phyloP scores from a whole-genome alignment of 1,140 invertebrate genomes.

The Anthonomus grandis region DNA sequence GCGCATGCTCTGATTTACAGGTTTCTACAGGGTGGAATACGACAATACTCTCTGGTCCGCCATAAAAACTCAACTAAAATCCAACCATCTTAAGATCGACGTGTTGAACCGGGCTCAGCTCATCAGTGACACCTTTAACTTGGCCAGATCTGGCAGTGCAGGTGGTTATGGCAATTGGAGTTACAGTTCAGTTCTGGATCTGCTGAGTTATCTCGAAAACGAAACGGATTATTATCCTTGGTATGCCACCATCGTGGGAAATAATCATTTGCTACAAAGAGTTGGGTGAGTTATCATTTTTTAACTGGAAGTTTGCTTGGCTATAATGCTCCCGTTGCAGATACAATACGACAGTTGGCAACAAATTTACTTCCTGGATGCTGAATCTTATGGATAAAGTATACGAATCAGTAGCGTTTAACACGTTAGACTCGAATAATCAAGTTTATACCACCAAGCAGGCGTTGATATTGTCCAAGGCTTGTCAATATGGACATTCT shows the following conservation, averaged over 20 bases:
- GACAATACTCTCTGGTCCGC: constrained; percentile 64
- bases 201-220: constrained; percentile 57
- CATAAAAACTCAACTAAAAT: constrained; percentile 54
- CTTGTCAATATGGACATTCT: constrained; percentile 51
- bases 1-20: constrained; percentile 45
- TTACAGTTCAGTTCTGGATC: constrained; percentile 54
- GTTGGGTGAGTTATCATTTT: constrained; percentile 15
- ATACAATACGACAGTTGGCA: constrained; percentile 28
- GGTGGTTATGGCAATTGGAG: constrained; percentile 18
- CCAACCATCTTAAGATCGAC: constrained; percentile 57
- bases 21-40: constrained; percentile 80
- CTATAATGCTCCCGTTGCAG: constrained; percentile 29
- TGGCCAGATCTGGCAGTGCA: constrained; percentile 49
- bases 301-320: not conserved
- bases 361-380: constrained; percentile 14
- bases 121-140: constrained; percentile 73
- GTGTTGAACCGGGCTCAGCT: constrained; percentile 75
- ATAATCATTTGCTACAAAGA: constrained; percentile 50
- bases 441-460: constrained; percentile 47
- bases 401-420: constrained; percentile 21
- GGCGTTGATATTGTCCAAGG: constrained; percentile 49
- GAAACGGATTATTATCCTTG: constrained; percentile 66
- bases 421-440: constrained; percentile 26
- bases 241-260: constrained; percentile 57
- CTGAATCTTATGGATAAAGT: constrained; percentile 11